A percentile compares a stretch with the other conserved stretches of the same genome.
Conservation (phyloP, 2,113 vertebrate species). For the Rafetus swinhoei region DNA sequence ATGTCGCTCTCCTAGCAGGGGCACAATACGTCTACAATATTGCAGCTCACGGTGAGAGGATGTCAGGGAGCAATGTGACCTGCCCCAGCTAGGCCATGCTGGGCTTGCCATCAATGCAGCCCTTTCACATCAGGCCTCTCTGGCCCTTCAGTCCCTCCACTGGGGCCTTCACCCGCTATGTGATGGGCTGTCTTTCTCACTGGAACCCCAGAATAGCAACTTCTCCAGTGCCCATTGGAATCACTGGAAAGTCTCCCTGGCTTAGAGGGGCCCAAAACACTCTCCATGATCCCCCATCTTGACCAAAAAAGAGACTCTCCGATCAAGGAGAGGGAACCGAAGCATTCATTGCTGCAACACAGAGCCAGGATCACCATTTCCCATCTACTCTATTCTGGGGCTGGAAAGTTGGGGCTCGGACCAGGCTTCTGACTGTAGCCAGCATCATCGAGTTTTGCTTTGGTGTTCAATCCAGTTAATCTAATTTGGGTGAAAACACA, state of each 20-base stretch:
- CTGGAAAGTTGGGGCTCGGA: not conserved
- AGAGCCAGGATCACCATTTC: not conserved
- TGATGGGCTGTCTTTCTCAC: not conserved
- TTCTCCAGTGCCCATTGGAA: not conserved
- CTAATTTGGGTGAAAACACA: not conserved
- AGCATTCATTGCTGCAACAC: not conserved
- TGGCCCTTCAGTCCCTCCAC: not conserved
- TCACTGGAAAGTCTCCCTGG: not conserved
- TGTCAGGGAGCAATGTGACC: not conserved
- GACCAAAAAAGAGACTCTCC: not conserved
- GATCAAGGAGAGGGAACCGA: not conserved
- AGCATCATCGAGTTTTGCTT: not conserved
- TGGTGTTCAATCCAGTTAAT: not conserved
- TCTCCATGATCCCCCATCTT: not conserved
- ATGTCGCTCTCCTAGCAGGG: not conserved
- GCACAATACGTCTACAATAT: not conserved
- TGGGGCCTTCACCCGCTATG: too few species aligned
- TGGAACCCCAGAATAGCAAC: not conserved
- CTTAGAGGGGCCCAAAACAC: not conserved
- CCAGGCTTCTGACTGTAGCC: not conserved
- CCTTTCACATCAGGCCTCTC: not conserved
- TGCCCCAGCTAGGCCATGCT: too few species aligned
- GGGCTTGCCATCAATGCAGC: not conserved
- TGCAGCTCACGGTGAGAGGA: too few species aligned
- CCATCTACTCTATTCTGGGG: not conserved